A percentile compares a stretch with the other conserved stretches of the same genome.
These are phyloP conservation scores for Caenorhabditis tropicalis DNA, from an alignment of 1,140 invertebrate genomes.

Conservation along the genomic window DNA sequence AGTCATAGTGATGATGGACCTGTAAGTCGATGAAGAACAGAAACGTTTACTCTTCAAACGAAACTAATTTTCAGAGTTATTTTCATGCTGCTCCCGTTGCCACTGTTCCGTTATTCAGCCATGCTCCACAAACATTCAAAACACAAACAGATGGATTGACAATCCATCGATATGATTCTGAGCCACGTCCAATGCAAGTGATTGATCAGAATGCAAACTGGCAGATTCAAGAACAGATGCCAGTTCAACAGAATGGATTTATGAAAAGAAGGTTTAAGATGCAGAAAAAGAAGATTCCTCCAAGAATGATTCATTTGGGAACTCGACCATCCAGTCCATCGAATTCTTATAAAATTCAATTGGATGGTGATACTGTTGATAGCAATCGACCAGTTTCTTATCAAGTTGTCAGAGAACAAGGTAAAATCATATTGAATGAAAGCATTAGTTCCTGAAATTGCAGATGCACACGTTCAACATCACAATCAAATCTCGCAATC, in stretches of 20 bases:
- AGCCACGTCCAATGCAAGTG: conserved; percentile 4
- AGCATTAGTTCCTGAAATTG: background rate
- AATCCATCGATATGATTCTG: conserved; percentile 8
- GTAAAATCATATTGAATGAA: background rate
- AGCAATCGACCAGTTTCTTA: conserved; percentile 19
- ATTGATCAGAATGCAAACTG: conserved; percentile 15
- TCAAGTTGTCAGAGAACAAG: conserved; percentile 38
- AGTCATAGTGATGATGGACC: conserved; percentile 29
- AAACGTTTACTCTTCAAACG: background rate
- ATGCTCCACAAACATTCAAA: background rate
- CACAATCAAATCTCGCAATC: conserved; percentile 34
- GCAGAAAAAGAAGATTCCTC: conserved; percentile 45
- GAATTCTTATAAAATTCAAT: background rate
- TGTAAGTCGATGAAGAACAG: background rate
- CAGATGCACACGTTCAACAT: conserved; percentile 21
- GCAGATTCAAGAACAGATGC: background rate
- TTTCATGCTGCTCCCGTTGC: background rate
- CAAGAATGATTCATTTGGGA: conserved; percentile 38
- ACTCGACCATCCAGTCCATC: background rate
- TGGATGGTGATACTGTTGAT: background rate
- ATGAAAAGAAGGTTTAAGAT: conserved; percentile 31
- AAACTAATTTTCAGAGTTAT: background rate
- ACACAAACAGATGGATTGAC: conserved; percentile 24
- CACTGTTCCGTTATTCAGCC: background rate
- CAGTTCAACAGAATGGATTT: background rate